These are phyloP conservation scores for Chloroceryle inda DNA, from an alignment of 2,797 vertebrate genomes.

Conservation along the genomic window DNA sequence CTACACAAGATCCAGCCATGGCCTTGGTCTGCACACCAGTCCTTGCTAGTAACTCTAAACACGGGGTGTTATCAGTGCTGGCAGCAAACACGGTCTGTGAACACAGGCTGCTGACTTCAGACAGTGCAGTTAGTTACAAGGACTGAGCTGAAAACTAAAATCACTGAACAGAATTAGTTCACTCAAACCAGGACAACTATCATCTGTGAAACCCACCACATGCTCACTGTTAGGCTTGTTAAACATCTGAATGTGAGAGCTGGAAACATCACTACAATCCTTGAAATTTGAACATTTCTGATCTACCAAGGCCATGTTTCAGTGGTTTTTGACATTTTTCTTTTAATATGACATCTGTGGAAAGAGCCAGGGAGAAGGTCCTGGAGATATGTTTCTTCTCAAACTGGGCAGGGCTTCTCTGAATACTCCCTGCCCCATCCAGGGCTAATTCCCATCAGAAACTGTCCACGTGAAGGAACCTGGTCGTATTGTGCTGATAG, in stretches of 20 bases:
- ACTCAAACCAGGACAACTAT: too few species aligned
- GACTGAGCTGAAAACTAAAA: too few species aligned
- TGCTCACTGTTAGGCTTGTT: rapidly evolving
- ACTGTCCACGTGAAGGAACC: background rate
- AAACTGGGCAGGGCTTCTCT: background rate
- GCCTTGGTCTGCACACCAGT: too few species aligned
- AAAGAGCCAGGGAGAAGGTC: background rate
- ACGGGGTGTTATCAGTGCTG: too few species aligned
- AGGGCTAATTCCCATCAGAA: background rate
- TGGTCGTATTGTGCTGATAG: background rate
- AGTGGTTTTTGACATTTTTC: background rate
- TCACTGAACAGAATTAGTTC: too few species aligned
- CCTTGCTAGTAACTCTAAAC: too few species aligned
- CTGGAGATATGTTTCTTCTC: background rate
- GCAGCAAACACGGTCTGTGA: too few species aligned
- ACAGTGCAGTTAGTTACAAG: too few species aligned
- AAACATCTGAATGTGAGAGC: background rate
- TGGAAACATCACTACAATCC: background rate
- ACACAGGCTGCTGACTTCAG: too few species aligned
- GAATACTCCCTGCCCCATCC: background rate
- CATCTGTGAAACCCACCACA: background rate
- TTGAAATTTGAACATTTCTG: background rate
- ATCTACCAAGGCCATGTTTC: background rate
- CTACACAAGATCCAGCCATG: too few species aligned
- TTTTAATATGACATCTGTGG: background rate